Conservation (phyloP, 2,113 vertebrate species). For the Odontophorus gujanensis region DNA sequence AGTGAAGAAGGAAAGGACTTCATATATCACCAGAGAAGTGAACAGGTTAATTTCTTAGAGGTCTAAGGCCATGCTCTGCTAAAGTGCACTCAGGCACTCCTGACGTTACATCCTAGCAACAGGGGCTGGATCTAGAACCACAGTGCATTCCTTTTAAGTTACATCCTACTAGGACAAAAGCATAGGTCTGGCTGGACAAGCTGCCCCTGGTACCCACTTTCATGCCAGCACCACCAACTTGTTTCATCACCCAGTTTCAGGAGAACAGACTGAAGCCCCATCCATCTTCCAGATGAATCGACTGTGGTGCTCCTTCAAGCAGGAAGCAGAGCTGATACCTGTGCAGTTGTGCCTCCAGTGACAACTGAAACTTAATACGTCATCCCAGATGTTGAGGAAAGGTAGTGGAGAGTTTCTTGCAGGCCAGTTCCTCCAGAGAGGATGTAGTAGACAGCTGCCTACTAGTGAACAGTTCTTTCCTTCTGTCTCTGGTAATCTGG, state of each 20-base stretch:
- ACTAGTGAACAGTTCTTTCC: constrained; percentile 96
- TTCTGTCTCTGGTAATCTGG: constrained; percentile 97
- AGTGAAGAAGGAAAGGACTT: not conserved
- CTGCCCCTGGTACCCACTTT: not conserved
- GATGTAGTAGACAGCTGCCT: not conserved
- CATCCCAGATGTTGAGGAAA: not conserved
- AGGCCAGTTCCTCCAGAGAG: not conserved
- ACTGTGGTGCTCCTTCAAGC: not conserved
- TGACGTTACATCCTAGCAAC: not conserved
- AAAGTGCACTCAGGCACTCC: not conserved
- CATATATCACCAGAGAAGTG: not conserved
- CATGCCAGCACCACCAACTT: not conserved
- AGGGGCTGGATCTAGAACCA: not conserved
- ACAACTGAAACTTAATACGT: not conserved
- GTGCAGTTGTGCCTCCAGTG: not conserved
- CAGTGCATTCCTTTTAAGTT: not conserved
- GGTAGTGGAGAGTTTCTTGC: not conserved
- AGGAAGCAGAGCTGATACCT: not conserved
- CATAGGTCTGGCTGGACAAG: not conserved
- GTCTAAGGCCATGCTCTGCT: not conserved
- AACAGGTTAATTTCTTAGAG: not conserved
- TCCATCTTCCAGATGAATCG: not conserved
- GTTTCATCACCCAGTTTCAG: not conserved
- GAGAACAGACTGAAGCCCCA: not conserved
- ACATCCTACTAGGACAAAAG: not conserved